Evolutionary conservation across 2,113 vertebrate species (phyloP).

Genomic region (Brienomyrus longianalis): DNA sequence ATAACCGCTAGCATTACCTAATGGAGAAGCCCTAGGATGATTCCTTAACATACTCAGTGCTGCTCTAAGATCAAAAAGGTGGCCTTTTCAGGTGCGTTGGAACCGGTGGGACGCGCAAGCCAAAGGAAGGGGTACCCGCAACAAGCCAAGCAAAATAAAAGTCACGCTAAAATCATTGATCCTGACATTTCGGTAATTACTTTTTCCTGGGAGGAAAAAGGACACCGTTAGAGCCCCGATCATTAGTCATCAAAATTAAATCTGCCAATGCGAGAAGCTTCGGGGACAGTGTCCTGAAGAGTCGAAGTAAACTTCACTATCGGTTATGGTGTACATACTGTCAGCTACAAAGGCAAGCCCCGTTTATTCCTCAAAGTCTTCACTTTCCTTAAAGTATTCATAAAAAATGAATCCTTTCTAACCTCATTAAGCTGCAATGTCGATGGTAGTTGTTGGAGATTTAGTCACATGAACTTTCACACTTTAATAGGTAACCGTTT

Average conservation of each 20-base stretch:
- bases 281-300: neutral
- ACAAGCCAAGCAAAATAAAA: neutral
- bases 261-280: slow-evolving; percentile 11
- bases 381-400: neutral
- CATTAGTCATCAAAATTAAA: slow-evolving; percentile 25
- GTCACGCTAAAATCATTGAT: slow-evolving; percentile 19
- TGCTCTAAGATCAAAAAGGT: neutral
- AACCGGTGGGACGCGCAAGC: neutral
- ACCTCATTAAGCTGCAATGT: neutral
- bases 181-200: slow-evolving; percentile 24
- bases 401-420: neutral
- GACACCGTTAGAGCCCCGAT: slow-evolving; percentile 13
- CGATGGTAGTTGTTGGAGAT: neutral
- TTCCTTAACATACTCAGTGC: neutral
- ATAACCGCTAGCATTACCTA: neutral
- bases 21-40: neutral
- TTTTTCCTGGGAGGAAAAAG: slow-evolving; percentile 15
- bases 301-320: neutral
- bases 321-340: neutral
- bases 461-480: neutral
- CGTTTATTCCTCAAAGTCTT: neutral
- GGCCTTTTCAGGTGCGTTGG: neutral
- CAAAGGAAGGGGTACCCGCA: neutral
- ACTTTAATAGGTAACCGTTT: neutral
- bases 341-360: neutral